Conservation (phyloP, 2,888 invertebrate genomes). For the Standfussiana lucernea region DNA sequence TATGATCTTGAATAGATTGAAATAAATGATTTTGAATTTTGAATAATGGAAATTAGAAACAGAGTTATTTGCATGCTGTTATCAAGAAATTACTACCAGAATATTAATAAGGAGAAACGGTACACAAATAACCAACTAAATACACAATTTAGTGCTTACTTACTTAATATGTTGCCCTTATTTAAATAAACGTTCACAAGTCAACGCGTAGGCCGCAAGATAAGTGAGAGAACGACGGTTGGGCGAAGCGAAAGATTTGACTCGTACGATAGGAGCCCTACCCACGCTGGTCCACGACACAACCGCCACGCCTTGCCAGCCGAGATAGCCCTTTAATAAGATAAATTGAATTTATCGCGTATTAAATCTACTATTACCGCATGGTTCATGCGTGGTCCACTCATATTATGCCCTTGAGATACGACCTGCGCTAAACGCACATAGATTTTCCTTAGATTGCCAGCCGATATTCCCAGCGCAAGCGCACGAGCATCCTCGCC, state of each 20-base stretch:
- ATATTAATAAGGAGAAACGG: conserved; percentile 48
- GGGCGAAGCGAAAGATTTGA: conserved; percentile 64
- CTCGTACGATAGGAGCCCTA: conserved; percentile 66
- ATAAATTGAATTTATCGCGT: conserved; percentile 83
- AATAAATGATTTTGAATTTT: too few species aligned
- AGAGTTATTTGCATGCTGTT: conserved; percentile 9
- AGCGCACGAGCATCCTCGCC: conserved; percentile 46
- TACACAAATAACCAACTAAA: conserved; percentile 25
- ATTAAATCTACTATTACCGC: conserved; percentile 78
- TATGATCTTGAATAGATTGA: too few species aligned
- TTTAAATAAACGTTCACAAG: conserved; percentile 63
- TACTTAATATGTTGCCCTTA: conserved; percentile 59
- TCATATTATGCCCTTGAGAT: conserved; percentile 76
- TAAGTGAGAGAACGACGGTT: conserved; percentile 64
- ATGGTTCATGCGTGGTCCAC: conserved; percentile 75
- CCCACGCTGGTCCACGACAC: conserved; percentile 78
- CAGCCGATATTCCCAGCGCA: conserved; percentile 62
- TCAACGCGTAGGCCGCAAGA: conserved; percentile 68
- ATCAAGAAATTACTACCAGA: conserved; percentile 27
- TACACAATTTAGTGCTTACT: conserved; percentile 51
- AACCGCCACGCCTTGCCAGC: conserved; percentile 67
- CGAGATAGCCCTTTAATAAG: conserved; percentile 78
- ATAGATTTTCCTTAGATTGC: conserved; percentile 70
- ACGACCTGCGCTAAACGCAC: conserved; percentile 70
- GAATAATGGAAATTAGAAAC: conserved; percentile 29